Evolutionary conservation across 2,888 invertebrate species (phyloP), one percentile per base, ranked within the genome.

Genomic region (Tridacna gigas): DNA sequence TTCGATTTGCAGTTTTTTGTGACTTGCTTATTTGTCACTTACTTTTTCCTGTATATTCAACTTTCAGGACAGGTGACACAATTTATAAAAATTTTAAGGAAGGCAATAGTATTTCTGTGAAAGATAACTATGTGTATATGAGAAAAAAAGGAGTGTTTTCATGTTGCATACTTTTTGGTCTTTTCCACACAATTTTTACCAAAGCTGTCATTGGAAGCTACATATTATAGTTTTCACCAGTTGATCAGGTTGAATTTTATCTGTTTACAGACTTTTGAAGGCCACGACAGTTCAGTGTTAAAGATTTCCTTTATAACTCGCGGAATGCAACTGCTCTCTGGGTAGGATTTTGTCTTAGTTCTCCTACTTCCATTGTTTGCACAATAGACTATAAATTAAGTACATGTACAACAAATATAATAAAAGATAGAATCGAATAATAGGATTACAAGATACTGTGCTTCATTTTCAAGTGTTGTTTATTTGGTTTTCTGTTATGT

Each of bases 251-350:
- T 37, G 37, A 7, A 4, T 37, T 7, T 37, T 37, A 37, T 69
- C 25, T 51, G 22, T 71, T 88, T 93, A 45, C 92, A 96, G 96
- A 98, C 98, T 0, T 96, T 98, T 90, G 97, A 98, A 95, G 98
- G 98, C 0, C 98, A 99, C 94, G 97, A 98, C 91, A 97, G 97
- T 89, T 98, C 98, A 5, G 97, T 99, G 18, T 95, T 99, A 69
- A 97, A 97, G 92, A 96, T 97, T 0, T 96, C 97, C 93, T 99
- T 99, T 94, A 93, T 98, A 74, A 96, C 97, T 80, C 96, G 96
- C 91, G 99, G 99, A 0, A 97, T 97, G 95, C 98, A 98, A 95
- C 96, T 99, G 75, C 93, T 98, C 74, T 97, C 98, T 7, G 93
- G 94, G 95, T 95, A 88, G 7, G 71, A 26, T n/a, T 15, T 12